Conservation (phyloP, 2,888 invertebrate genomes). For the Galerucella nymphaeae region DNA sequence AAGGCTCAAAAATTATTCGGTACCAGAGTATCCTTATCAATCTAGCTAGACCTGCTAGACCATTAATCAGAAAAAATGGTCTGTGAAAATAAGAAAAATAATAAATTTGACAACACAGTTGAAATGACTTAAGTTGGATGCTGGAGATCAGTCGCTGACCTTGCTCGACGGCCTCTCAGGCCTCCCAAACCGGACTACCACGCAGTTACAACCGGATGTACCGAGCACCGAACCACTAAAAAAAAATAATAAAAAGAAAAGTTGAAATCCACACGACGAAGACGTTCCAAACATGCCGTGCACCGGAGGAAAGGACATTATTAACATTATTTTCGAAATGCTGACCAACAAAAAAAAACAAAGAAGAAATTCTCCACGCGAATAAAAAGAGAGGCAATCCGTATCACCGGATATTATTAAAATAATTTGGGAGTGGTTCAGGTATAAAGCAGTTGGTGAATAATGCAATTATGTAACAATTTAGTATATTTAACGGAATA, state of each 20-base stretch:
- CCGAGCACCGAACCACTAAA: constrained; percentile 55
- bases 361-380: constrained; percentile 16
- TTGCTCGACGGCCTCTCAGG: constrained; percentile 62
- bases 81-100: not conserved
- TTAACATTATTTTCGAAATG: constrained; percentile 33
- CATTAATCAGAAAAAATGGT: too few species aligned
- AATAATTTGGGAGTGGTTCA: not conserved
- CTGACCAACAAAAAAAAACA: constrained; percentile 22
- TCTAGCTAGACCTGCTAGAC: too few species aligned
- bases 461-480: not conserved
- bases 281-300: constrained; percentile 25
- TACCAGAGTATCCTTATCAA: too few species aligned
- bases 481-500: not conserved
- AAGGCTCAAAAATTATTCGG: too few species aligned
- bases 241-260: constrained; percentile 39
- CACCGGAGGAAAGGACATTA: constrained; percentile 24
- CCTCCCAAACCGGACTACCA: constrained; percentile 53
- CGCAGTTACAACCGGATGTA: constrained; percentile 61
- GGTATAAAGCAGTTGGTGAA: not conserved
- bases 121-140: constrained; percentile 49
- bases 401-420: constrained; percentile 18
- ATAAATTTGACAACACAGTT: constrained; percentile 25
- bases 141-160: constrained; percentile 65
- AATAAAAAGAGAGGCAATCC: constrained; percentile 6
- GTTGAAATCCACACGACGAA: constrained; percentile 30